Percentiles rank a stretch among this genome's conserved stretches.
phyloP scores from a whole-genome alignment of 64 coral and sea anemone species.

The Exaiptasia diaphana region DNA sequence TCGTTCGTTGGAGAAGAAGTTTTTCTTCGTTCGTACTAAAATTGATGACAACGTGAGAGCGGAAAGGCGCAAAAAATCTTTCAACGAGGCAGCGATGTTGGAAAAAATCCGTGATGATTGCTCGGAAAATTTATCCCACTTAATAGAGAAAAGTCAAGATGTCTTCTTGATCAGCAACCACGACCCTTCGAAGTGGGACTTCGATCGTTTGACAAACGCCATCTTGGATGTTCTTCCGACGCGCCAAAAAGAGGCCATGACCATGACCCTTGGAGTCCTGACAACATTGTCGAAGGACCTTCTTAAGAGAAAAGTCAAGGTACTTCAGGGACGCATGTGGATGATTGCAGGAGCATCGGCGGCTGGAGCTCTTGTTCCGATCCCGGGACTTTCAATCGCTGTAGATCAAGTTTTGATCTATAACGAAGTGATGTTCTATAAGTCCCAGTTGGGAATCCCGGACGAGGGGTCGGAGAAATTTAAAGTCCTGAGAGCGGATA shows the following conservation, averaged over 20 bases:
- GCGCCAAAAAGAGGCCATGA: constrained; percentile 6
- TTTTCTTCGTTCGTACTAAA: constrained; percentile 49
- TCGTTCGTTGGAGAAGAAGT: too few species aligned
- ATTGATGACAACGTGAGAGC: constrained; percentile 31
- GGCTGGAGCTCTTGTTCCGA: not conserved
- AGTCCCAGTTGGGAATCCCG: constrained; percentile 36
- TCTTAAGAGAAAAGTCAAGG: constrained; percentile 4
- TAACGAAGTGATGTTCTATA: constrained; percentile 18
- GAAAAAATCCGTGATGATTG: not conserved
- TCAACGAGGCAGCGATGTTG: constrained; percentile 10
- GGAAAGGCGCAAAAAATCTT: constrained; percentile 22
- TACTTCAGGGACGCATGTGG: constrained; percentile 26
- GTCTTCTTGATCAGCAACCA: constrained; percentile 45
- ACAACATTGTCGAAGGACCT: not conserved
- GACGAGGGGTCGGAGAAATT: too few species aligned
- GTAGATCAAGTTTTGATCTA: constrained; percentile 11
- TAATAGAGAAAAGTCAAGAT: not conserved
- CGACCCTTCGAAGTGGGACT: not conserved
- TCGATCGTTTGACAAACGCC: not conserved
- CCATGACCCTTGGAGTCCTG: not conserved
- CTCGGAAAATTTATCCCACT: not conserved
- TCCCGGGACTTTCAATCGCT: constrained; percentile 25
- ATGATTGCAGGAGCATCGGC: constrained; percentile 7
- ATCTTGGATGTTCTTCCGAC: constrained; percentile 18
- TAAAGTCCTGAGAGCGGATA: too few species aligned